phyloP scores from a whole-genome alignment of 2,113 vertebrate species.

The Neomonachus schauinslandi region DNA sequence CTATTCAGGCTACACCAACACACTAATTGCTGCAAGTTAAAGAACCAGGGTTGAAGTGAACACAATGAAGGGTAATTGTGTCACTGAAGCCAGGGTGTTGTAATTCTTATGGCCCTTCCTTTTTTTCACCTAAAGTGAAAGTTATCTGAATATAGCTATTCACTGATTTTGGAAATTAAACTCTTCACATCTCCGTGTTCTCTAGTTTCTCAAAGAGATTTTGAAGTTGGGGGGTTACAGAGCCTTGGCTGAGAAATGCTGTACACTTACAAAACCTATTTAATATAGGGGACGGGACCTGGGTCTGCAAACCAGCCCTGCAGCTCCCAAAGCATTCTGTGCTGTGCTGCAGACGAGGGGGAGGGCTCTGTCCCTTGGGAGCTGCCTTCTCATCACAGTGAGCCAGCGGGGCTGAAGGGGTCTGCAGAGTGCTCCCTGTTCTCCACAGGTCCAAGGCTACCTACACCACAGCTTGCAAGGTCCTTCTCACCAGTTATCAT shows the following conservation, averaged over 20 bases:
- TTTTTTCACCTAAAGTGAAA: neutral
- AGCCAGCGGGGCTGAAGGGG: neutral
- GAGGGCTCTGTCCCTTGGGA: neutral
- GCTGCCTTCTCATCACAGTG: neutral
- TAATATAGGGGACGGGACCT: too few species aligned
- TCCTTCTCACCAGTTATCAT: neutral
- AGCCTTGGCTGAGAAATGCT: neutral
- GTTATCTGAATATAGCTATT: neutral
- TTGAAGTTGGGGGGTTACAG: neutral
- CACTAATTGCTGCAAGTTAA: neutral
- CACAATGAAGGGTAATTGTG: neutral
- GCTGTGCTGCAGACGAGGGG: neutral
- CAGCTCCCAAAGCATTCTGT: neutral
- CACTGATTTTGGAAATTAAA: neutral
- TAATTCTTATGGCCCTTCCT: neutral
- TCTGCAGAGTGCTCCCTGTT: neutral
- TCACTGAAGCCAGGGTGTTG: neutral
- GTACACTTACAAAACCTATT: neutral
- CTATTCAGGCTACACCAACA: neutral
- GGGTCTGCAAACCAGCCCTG: neutral
- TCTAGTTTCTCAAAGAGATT: constrained; percentile 2
- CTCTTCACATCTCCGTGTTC: neutral
- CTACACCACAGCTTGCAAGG: neutral
- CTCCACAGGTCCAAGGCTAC: neutral
- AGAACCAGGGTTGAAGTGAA: neutral